Base-by-base conservation (phyloP, 2,888 invertebrate species). In the Diplolepis rosae region DNA sequence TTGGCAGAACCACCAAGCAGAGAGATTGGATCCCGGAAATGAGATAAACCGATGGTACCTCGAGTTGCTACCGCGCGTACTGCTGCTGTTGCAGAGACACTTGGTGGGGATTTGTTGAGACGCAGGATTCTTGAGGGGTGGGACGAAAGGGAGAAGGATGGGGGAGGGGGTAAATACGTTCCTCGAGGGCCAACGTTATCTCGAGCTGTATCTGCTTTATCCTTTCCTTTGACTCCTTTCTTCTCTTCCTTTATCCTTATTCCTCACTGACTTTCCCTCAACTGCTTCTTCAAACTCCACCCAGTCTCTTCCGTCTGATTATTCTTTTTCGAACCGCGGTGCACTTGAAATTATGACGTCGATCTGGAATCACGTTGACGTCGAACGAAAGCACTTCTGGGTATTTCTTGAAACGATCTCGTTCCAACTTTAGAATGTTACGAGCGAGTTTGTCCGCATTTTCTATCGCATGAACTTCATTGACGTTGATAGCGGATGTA, bases 1-100 rank as follows among this genome's bases (percentile, higher is more conserved):
- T 73, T 35, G 48, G 45, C 70, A 67, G 77, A 79, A 79, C 76
- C 79, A 81, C 71, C 79, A 79, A 83, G 83, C 80, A 83, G 81
- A 82, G 82, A 87, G 85, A 85, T 87, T 87, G 85, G 85, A 86
- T 87, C 80, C 85, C 83, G 85, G 86, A 87, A 87, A 87, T 86
- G 86, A 86, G 86, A 86, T 84, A 85, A 85, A 87, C 84, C 84
- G 83, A 85, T 82, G 85, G 83, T 82, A 79, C 77, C 78, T 74
- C 80, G 81, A 83, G 80, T 39, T 71, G n/a, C n/a, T n/a, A n/a
- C n/a, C n/a, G n/a, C n/a, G n/a, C n/a, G 68, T 70, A 27, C 54
- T 56, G 76, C 78, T 79, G 71, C 73, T 65, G 35, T 51, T 51
- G 51, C 67, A 48, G 24, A 52, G 30, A n/a, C n/a, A 15, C 28